phyloP scores from a whole-genome alignment of 2,888 invertebrate species.

The Apoda limacodes region DNA sequence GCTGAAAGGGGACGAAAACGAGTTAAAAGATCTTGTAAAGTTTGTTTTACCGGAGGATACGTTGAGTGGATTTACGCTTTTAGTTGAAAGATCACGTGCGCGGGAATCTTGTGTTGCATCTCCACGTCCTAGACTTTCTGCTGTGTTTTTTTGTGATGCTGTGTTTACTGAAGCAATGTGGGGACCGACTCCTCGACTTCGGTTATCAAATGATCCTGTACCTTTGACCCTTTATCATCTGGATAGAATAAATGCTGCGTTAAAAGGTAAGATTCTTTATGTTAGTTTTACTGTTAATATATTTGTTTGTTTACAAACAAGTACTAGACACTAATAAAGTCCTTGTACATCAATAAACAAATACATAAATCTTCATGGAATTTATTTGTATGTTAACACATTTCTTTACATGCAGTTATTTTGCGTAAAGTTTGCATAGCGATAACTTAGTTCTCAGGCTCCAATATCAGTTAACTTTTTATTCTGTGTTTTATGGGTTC shows the following conservation, averaged over 20 bases:
- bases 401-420: too few relatives aligned
- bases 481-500: too few relatives aligned
- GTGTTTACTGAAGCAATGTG: slow-evolving; percentile 32
- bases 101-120: slow-evolving; percentile 51
- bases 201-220: slow-evolving; percentile 59
- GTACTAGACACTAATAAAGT: neutral
- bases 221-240: slow-evolving; percentile 64
- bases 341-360: slow-evolving; percentile 1
- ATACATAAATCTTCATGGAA: neutral
- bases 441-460: too few relatives aligned
- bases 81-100: slow-evolving; percentile 43
- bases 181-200: slow-evolving; percentile 40
- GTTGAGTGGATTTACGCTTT: slow-evolving; percentile 50
- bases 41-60: slow-evolving; percentile 45
- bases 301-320: neutral
- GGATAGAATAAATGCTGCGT: slow-evolving; percentile 64
- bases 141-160: slow-evolving; percentile 56
- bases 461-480: too few relatives aligned
- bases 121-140: slow-evolving; percentile 56
- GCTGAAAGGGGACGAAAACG: slow-evolving; percentile 54
- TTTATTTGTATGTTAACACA: slow-evolving; percentile 1
- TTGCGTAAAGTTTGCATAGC: too few relatives aligned
- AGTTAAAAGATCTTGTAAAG: slow-evolving; percentile 32
- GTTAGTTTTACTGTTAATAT: neutral
- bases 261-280: slow-evolving; percentile 49